A percentile compares a stretch with the other conserved stretches of the same genome.
phyloP scores from a whole-genome alignment of 2,113 vertebrate genomes.

The Mesocricetus auratus region DNA sequence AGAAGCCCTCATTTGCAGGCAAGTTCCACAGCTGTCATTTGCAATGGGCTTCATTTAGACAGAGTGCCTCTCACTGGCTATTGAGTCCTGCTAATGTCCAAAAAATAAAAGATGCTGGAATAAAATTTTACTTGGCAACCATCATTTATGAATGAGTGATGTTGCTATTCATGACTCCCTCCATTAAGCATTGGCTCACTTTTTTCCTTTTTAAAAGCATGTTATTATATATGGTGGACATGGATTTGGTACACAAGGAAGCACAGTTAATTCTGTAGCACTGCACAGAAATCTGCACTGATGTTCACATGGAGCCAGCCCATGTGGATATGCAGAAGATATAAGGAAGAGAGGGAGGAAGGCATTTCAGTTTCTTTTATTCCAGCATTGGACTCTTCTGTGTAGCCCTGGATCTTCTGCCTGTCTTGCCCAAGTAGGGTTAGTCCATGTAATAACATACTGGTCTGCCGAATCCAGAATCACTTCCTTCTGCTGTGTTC shows the following conservation, averaged over 20 bases:
- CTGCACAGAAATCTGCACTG: background rate
- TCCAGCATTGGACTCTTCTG: background rate
- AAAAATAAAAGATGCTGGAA: conserved; percentile 62
- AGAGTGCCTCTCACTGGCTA: background rate
- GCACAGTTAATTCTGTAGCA: conserved; percentile 35
- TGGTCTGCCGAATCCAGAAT: background rate
- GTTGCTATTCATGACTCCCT: conserved; percentile 1
- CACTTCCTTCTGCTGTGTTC: background rate
- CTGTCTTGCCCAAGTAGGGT: background rate
- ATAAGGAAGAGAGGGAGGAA: background rate
- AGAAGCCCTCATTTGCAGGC: background rate
- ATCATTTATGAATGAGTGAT: background rate
- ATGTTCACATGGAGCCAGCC: background rate
- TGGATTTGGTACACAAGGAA: conserved; percentile 21
- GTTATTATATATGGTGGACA: conserved; percentile 37
- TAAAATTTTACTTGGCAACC: conserved; percentile 56
- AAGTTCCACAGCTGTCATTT: background rate
- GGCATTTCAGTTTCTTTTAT: background rate
- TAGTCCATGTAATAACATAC: background rate
- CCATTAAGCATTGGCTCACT: conserved; percentile 48
- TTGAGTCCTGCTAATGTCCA: conserved; percentile 27
- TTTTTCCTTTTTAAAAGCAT: conserved; percentile 40
- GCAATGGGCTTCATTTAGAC: conserved; percentile 25
- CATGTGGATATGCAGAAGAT: background rate
- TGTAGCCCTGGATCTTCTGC: background rate